phyloP scores from a whole-genome alignment of 2,113 vertebrate species.

The Rhipidura dahli region DNA sequence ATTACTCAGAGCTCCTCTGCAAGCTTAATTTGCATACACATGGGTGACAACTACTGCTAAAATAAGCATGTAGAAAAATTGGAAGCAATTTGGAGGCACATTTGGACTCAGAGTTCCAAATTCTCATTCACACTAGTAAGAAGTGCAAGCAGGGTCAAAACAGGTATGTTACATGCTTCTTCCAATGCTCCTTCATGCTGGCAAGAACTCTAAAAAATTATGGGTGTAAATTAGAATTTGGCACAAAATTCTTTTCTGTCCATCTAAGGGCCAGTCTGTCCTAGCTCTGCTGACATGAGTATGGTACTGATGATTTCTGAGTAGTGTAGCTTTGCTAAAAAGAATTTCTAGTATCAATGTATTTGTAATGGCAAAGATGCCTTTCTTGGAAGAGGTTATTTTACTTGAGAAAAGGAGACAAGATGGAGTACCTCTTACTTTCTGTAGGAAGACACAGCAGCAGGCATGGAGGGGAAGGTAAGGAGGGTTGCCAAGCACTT shows the following conservation, averaged over 20 bases:
- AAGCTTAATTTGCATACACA: slow-evolving; percentile 56
- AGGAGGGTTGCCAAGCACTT: background rate
- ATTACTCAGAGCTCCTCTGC: slow-evolving; percentile 57
- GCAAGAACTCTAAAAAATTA: background rate
- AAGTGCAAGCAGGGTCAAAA: slow-evolving; percentile 17
- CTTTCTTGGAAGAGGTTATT: background rate
- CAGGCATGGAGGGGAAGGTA: background rate
- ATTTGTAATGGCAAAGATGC: background rate
- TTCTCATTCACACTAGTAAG: background rate
- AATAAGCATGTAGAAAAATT: slow-evolving; percentile 42
- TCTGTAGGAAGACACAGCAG: background rate
- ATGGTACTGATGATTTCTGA: background rate
- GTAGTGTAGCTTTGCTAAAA: background rate
- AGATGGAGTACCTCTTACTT: background rate
- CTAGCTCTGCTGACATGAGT: background rate
- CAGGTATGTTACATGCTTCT: background rate
- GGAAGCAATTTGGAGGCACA: slow-evolving; percentile 29
- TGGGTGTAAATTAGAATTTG: background rate
- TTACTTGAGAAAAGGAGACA: background rate
- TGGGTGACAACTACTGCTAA: slow-evolving; percentile 40
- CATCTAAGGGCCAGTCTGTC: background rate
- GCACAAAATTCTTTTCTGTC: background rate
- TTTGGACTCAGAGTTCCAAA: background rate
- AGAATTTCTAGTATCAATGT: background rate
- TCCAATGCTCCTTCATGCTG: background rate